phyloP scores from a whole-genome alignment of 2,113 vertebrate species.

The Vanacampus margaritifer region DNA sequence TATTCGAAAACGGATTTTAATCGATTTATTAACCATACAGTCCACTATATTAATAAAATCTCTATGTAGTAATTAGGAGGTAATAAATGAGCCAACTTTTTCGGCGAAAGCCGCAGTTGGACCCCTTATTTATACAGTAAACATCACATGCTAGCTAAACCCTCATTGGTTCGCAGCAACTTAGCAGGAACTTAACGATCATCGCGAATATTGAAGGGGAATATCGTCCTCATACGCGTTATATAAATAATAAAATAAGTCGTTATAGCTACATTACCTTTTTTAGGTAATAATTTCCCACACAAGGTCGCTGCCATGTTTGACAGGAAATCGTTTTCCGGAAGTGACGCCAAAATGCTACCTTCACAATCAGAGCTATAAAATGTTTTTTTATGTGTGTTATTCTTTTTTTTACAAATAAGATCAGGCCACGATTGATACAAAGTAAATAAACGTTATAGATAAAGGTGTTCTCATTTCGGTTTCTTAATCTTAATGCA shows the following conservation, averaged over 20 bases:
- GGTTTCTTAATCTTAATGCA: not conserved
- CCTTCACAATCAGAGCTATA: rapidly evolving
- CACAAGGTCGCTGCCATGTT: conserved; percentile 79
- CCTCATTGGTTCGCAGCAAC: not conserved
- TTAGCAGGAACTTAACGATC: not conserved
- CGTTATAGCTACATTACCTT: conserved; percentile 50
- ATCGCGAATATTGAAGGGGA: not conserved
- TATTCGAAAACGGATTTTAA: not conserved
- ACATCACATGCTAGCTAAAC: not conserved
- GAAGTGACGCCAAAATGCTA: conserved; percentile 20
- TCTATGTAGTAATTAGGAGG: not conserved
- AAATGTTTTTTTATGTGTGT: not conserved
- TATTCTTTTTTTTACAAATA: not conserved
- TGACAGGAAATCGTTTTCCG: conserved; percentile 26
- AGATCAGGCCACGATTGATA: not conserved
- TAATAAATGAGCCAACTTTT: not conserved
- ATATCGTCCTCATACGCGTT: not conserved
- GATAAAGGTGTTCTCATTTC: not conserved
- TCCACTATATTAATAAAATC: not conserved
- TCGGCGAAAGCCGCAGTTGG: not conserved
- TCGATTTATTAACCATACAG: not conserved
- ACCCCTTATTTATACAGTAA: not conserved
- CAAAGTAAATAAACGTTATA: not conserved
- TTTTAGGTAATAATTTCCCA: conserved; percentile 54
- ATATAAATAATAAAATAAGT: rapidly evolving